A percentile compares a stretch with the other conserved stretches of the same genome.
phyloP scores from a whole-genome alignment of 2,113 vertebrate genomes.

The Diadophis punctatus region DNA sequence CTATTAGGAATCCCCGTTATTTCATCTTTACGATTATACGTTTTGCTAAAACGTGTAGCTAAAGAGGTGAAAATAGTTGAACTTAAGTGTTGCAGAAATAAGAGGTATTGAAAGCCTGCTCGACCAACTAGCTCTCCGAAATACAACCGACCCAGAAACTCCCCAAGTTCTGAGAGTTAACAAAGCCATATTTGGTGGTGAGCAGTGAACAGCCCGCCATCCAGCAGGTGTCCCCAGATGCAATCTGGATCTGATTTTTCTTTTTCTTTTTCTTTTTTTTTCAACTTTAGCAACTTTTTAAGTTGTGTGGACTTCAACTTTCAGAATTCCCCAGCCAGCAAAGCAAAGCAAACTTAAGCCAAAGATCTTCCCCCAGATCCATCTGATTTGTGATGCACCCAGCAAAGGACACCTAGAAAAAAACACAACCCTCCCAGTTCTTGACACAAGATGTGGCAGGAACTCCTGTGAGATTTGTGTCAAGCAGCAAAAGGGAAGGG shows the following conservation, averaged over 20 bases:
- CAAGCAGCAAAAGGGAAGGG: no score
- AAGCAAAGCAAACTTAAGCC: background rate
- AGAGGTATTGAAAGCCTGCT: background rate
- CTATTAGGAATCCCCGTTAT: background rate
- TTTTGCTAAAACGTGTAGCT: background rate
- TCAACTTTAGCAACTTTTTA: no score
- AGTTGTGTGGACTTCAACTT: background rate
- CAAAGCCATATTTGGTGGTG: background rate
- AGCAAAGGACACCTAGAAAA: background rate
- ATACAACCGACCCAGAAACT: background rate
- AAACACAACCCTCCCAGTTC: background rate
- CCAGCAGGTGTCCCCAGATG: background rate
- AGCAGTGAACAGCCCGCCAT: background rate
- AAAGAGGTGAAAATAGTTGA: background rate
- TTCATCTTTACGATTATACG: background rate
- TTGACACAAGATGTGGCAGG: background rate
- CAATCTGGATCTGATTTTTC: background rate
- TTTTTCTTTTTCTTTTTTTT: no score
- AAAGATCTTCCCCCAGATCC: background rate
- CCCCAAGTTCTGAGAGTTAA: background rate
- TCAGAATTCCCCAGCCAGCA: background rate
- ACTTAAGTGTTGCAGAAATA: background rate
- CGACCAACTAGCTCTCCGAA: background rate
- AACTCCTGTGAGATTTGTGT: background rate
- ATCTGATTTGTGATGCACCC: background rate